Evolutionary conservation across 2,888 invertebrate genomes (phyloP).

Genomic region (Spisula solida): DNA sequence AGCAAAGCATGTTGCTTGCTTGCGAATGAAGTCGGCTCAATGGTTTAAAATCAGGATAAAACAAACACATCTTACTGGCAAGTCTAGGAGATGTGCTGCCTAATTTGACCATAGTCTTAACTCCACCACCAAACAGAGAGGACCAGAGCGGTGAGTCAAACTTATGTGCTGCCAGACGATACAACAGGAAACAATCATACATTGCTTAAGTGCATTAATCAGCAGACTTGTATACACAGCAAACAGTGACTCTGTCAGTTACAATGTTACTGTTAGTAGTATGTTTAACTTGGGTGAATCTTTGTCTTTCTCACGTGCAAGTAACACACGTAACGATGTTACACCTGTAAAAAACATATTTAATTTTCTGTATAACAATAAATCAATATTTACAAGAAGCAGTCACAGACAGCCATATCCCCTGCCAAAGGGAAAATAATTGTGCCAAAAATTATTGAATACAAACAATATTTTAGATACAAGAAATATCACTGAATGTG

Average conservation of each 20-base stretch:
- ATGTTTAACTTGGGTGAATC: constrained; percentile 97
- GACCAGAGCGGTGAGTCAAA: constrained; percentile 93
- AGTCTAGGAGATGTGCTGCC: constrained; percentile 53
- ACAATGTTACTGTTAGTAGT: too few relatives aligned
- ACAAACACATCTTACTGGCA: constrained; percentile 42
- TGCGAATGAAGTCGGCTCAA: too few relatives aligned
- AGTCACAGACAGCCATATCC: too few relatives aligned
- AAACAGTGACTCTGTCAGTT: constrained; percentile 97
- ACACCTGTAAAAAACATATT: constrained; percentile 94
- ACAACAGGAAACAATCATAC: constrained; percentile 96
- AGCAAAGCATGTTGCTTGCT: too few relatives aligned
- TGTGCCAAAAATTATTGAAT: too few relatives aligned
- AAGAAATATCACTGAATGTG: too few relatives aligned
- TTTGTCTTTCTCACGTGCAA: constrained; percentile 97
- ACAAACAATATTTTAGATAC: too few relatives aligned
- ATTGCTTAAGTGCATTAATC: constrained; percentile 96
- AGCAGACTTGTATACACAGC: constrained; percentile 97
- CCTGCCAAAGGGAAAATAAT: too few relatives aligned
- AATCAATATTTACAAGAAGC: too few relatives aligned
- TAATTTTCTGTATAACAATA: too few relatives aligned
- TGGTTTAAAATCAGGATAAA: too few relatives aligned
- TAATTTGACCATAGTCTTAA: constrained; percentile 86
- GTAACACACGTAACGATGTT: constrained; percentile 95
- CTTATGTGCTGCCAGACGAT: constrained; percentile 92
- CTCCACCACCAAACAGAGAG: constrained; percentile 88